These are phyloP conservation scores for Corapipo altera DNA, from an alignment of 2,113 vertebrate genomes.

Conservation along the genomic window DNA sequence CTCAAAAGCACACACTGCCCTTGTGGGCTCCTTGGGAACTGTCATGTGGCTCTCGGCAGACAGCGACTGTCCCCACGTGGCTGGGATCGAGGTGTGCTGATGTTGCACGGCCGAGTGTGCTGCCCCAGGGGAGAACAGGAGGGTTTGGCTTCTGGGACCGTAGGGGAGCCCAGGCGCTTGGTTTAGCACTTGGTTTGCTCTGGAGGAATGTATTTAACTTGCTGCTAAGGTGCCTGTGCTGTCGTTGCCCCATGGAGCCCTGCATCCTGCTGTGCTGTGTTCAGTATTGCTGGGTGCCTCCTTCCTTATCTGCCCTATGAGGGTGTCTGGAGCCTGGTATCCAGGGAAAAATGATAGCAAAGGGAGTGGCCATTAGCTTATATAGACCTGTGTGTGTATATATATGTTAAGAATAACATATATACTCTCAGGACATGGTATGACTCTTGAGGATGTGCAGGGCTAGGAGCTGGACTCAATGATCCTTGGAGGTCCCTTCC, in stretches of 20 bases:
- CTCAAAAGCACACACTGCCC: rapidly evolving
- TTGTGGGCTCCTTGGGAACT: neutral
- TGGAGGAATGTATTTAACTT: neutral
- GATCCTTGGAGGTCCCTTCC: neutral
- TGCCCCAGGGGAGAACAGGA: neutral
- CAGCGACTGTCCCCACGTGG: rapidly evolving
- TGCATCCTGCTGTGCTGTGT: neutral
- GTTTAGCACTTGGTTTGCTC: neutral
- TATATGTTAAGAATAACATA: neutral
- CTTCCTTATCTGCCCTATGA: neutral
- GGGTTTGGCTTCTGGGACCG: neutral
- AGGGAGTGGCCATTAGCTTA: neutral
- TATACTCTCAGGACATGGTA: neutral
- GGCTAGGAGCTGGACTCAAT: neutral
- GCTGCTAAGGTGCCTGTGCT: neutral
- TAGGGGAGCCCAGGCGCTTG: neutral
- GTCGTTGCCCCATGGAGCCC: rapidly evolving
- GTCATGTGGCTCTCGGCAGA: rapidly evolving
- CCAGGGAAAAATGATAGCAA: neutral
- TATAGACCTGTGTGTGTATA: neutral
- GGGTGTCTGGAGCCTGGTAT: neutral
- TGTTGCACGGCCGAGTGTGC: rapidly evolving
- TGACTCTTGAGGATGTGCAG: neutral
- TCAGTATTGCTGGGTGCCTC: rapidly evolving
- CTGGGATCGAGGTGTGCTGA: neutral